Conservation (phyloP, 92 coral and sea anemone species). For the Muricea muricata region DNA sequence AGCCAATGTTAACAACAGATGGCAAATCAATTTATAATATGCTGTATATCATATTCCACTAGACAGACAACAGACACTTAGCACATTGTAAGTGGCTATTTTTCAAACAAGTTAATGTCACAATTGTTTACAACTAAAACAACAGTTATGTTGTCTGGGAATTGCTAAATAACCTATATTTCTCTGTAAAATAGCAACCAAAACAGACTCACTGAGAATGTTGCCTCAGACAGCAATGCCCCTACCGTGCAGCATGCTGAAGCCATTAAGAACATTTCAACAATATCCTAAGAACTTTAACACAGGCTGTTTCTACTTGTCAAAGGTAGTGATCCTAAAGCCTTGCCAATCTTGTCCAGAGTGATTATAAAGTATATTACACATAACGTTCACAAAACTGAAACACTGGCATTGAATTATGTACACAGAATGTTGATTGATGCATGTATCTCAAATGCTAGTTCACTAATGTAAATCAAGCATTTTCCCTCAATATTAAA, state of each 20-base stretch:
- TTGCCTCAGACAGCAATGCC: neutral
- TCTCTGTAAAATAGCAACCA: neutral
- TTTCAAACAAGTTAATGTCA: neutral
- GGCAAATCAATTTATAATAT: conserved; percentile 14
- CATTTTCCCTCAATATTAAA: no score
- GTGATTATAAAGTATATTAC: no score
- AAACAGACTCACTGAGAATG: neutral
- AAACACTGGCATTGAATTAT: no score
- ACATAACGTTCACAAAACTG: no score
- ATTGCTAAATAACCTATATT: neutral
- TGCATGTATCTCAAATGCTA: neutral
- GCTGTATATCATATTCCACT: conserved; percentile 20
- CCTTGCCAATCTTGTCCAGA: neutral
- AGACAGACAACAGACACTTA: conserved; percentile 10
- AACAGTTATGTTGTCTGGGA: neutral
- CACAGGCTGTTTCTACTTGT: neutral
- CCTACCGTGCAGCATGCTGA: conserved; percentile 37
- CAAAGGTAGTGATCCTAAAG: neutral
- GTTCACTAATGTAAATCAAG: neutral
- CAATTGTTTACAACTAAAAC: neutral
- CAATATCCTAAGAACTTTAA: conserved; percentile 1
- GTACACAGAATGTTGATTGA: no score
- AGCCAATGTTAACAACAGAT: neutral
- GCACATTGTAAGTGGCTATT: neutral
- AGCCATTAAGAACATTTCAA: conserved; percentile 33